These are phyloP conservation scores for Tiliacea aurago DNA, from an alignment of 2,888 invertebrate species.

Conservation along the genomic window DNA sequence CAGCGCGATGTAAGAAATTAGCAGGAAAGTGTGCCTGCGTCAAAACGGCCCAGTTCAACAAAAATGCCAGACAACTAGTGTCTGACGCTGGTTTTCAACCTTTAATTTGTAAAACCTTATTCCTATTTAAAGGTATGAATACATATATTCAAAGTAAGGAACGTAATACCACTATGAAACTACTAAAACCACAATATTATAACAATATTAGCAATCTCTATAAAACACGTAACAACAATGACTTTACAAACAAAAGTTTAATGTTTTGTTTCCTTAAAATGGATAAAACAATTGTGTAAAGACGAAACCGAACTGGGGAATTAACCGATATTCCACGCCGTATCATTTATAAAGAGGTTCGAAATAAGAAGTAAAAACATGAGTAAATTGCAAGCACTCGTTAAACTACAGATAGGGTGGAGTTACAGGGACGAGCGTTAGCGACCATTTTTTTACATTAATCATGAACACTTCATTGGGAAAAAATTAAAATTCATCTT, in stretches of 20 bases:
- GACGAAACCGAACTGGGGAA: constrained; percentile 70
- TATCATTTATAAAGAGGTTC: constrained; percentile 82
- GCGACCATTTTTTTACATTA: constrained; percentile 8
- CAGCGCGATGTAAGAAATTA: too few species aligned
- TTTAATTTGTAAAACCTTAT: too few species aligned
- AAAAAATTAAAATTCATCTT: too few species aligned
- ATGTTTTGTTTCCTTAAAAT: constrained; percentile 27
- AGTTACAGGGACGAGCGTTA: constrained; percentile 14
- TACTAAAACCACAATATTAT: background rate
- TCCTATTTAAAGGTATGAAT: too few species aligned
- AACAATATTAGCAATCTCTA: background rate
- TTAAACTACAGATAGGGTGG: constrained; percentile 65
- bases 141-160: background rate
- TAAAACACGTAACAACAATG: constrained; percentile 18
- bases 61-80: too few species aligned
- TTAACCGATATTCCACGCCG: constrained; percentile 81
- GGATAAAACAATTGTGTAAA: constrained; percentile 62
- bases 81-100: too few species aligned
- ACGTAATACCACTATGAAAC: background rate
- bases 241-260: constrained; percentile 26
- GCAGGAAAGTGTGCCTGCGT: too few species aligned
- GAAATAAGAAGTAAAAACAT: constrained; percentile 82
- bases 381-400: constrained; percentile 80
- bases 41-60: too few species aligned
- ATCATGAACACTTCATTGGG: too few species aligned